These are phyloP conservation scores for Caenorhabditis brenneri DNA, from an alignment of 1,140 invertebrate species.

Conservation along the genomic window DNA sequence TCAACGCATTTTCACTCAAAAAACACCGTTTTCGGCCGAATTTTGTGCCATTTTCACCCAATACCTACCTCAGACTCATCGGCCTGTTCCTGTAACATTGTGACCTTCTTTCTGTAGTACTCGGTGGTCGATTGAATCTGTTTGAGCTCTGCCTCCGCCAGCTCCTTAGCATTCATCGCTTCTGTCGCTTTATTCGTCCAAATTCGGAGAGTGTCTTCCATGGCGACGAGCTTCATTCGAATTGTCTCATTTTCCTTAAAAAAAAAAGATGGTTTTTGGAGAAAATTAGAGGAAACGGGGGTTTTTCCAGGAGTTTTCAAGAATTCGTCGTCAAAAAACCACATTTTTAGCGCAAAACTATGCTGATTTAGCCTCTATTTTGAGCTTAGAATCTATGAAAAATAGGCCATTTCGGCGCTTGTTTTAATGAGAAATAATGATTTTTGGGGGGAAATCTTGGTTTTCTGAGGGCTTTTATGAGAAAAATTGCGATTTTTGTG, in stretches of 20 bases:
- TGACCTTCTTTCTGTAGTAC: not conserved
- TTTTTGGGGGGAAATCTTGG: too few relatives aligned
- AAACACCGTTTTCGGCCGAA: not conserved
- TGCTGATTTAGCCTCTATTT: not conserved
- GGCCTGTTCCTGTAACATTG: not conserved
- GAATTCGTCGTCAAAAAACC: too few relatives aligned
- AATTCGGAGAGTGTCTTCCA: not conserved
- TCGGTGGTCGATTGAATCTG: not conserved
- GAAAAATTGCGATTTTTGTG: too few relatives aligned
- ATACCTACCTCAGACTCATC: not conserved
- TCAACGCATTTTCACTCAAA: not conserved
- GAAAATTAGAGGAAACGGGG: not conserved
- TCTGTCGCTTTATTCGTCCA: not conserved
- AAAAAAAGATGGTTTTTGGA: not conserved
- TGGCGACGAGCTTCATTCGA: not conserved
- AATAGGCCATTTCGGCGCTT: too few relatives aligned
- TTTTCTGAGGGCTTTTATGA: too few relatives aligned
- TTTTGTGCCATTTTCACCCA: not conserved
- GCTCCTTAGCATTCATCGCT: not conserved
- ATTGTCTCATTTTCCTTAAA: not conserved
- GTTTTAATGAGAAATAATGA: too few relatives aligned
- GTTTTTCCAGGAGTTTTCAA: too few relatives aligned
- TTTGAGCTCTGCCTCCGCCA: not conserved
- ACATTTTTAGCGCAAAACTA: not conserved
- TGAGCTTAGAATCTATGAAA: too few relatives aligned